Percentiles rank a stretch among this genome's conserved stretches.
phyloP scores from a whole-genome alignment of 2,888 invertebrate genomes.

The Dasysyrphus albostriatus region DNA sequence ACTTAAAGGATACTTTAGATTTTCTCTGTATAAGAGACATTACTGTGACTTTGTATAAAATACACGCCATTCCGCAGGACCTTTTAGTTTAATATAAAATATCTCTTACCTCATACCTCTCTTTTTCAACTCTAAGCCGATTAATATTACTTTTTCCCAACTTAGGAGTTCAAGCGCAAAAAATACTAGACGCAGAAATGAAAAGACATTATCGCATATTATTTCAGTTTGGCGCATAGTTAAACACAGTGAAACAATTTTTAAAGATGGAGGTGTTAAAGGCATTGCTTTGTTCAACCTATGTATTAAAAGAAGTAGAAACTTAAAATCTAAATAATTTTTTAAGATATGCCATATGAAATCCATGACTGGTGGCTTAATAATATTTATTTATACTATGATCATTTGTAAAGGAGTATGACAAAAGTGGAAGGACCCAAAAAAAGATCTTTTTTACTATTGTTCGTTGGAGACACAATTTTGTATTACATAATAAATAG shows the following conservation, averaged over 20 bases:
- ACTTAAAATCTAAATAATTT: neutral
- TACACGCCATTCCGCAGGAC: neutral
- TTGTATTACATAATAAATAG: too few relatives aligned
- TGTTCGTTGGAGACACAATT: too few relatives aligned
- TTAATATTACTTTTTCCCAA: constrained; percentile 3
- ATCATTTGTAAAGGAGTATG: too few relatives aligned
- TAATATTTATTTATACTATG: too few relatives aligned
- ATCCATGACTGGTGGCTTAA: neutral
- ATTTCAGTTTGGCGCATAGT: neutral
- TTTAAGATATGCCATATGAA: neutral
- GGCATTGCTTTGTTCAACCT: neutral
- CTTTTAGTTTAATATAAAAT: constrained; percentile 3
- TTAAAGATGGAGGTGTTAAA: neutral
- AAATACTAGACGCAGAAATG: neutral
- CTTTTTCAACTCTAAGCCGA: constrained; percentile 22
- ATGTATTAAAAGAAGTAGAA: neutral
- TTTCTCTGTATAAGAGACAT: neutral
- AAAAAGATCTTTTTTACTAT: too few relatives aligned
- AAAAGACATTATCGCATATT: constrained; percentile 16
- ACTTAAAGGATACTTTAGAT: constrained; percentile 19
- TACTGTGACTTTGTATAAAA: constrained; percentile 9
- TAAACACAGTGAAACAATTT: neutral
- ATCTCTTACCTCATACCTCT: constrained; percentile 2
- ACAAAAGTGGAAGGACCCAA: too few relatives aligned
- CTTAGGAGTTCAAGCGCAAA: neutral